Evolutionary conservation across 2,113 vertebrate species (phyloP), one percentile per base, ranked within the genome.

Genomic region (Athene noctua): DNA sequence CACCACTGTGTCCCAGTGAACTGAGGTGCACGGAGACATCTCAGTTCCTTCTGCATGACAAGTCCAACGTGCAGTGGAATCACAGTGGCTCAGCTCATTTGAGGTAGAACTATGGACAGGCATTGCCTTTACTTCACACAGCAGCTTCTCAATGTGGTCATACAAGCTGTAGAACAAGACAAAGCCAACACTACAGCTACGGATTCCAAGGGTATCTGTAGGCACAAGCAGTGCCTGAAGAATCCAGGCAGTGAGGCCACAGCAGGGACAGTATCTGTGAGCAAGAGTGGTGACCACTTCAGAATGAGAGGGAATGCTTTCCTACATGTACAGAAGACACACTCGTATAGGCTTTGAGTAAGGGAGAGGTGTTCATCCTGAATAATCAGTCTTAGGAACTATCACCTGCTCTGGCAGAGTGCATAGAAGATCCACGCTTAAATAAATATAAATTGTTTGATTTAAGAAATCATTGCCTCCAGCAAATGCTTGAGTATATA

Each of bases 361-460:
- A 68, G 15, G 21, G 65, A 78, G 68, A 89, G 20, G 65, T 79
- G 57, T 34, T 91, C 52, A 79, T 63, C 13, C 65, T 57, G 27
- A 91, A 86, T 70, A 80, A 88, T 77, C 46, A 67, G 30, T n/a
- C 62, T 65, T 63, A 82, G 46, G 15, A 95, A 30, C 40, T 61
- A 54, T 55, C 75, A 88, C 80, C 62, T 80, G 55, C 46, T 42
- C 22, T 15, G 30, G 44, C 22, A 17, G 78, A 96, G 78, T 61
- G 54, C 66, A 52, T 72, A 91, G 58, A 89, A 92, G 70, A 95
- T 55, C 38, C n/a, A 61, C 5, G 2, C 57, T 95, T 89, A 87
- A 78, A 81, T 71, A 96, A 95, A 92, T 86, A 55, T 15, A 80
- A 91, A n/a, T 88, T 81, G 44, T 72, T 93, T 80, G 72, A 86